phyloP scores from a whole-genome alignment of 2,113 vertebrate genomes.

The Puffinus mauretanicus region DNA sequence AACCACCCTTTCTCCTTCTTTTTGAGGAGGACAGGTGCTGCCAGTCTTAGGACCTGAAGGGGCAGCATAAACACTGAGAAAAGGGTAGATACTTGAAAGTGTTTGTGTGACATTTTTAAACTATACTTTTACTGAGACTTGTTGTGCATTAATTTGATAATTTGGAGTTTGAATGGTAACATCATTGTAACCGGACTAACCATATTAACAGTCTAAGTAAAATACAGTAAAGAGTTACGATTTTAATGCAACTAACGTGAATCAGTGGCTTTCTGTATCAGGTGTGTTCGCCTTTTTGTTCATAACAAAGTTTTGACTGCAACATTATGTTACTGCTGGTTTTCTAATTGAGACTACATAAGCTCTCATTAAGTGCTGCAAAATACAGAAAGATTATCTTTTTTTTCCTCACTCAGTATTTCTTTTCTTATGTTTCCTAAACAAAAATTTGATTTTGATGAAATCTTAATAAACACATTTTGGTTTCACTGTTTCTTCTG shows the following conservation, averaged over 20 bases:
- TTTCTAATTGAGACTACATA: background rate
- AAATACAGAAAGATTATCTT: background rate
- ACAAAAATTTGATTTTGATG: background rate
- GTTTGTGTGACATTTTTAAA: background rate
- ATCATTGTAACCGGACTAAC: background rate
- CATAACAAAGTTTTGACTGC: background rate
- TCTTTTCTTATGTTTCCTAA: background rate
- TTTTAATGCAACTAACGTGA: background rate
- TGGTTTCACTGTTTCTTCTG: background rate
- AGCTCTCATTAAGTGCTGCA: background rate
- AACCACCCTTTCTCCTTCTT: background rate
- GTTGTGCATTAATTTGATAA: background rate
- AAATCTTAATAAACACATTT: background rate
- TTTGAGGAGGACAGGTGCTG: background rate
- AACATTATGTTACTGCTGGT: background rate
- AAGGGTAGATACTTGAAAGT: background rate
- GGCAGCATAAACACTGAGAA: background rate
- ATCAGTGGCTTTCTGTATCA: accelerated
- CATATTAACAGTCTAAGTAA: background rate
- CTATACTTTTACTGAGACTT: background rate
- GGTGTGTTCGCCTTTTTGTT: background rate
- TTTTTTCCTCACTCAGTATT: background rate
- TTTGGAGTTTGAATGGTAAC: background rate
- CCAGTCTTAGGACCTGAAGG: background rate
- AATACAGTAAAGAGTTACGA: background rate